Evolutionary conservation across 2,888 invertebrate species (phyloP).

Genomic region (Eilema sororculum): DNA sequence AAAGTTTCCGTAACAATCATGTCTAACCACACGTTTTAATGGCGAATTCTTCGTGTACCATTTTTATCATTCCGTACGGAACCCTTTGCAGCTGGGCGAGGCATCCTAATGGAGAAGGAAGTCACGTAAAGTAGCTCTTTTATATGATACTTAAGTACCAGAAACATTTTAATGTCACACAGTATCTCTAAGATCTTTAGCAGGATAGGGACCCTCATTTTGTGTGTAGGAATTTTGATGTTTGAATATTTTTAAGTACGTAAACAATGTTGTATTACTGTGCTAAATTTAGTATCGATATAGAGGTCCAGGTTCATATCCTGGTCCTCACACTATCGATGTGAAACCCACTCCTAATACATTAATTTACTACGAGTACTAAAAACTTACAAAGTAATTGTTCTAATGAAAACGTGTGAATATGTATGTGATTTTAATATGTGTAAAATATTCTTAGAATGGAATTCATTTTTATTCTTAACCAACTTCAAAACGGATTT

Average conservation of each 20-base stretch:
- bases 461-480: too few relatives aligned
- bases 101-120: constrained; percentile 58
- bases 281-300: too few relatives aligned
- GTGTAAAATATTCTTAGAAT: too few relatives aligned
- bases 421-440: too few relatives aligned
- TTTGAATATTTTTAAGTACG: not conserved
- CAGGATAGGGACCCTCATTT: constrained; percentile 25
- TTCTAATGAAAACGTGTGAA: too few relatives aligned
- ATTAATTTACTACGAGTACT: too few relatives aligned
- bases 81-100: constrained; percentile 38
- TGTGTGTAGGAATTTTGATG: not conserved
- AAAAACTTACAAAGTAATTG: too few relatives aligned
- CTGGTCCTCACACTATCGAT: too few relatives aligned
- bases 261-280: too few relatives aligned
- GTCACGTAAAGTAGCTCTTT: constrained; percentile 53
- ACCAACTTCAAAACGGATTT: too few relatives aligned
- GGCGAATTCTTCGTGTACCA: constrained; percentile 13
- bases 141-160: constrained; percentile 44
- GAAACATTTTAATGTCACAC: constrained; percentile 61
- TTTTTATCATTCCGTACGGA: constrained; percentile 39
- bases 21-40: constrained; percentile 9
- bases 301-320: too few relatives aligned
- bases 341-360: too few relatives aligned
- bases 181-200: constrained; percentile 42
- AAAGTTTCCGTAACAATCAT: constrained; percentile 8